These are phyloP conservation scores for Druceiella hillmani DNA, from an alignment of 2,888 invertebrate species.

Conservation along the genomic window DNA sequence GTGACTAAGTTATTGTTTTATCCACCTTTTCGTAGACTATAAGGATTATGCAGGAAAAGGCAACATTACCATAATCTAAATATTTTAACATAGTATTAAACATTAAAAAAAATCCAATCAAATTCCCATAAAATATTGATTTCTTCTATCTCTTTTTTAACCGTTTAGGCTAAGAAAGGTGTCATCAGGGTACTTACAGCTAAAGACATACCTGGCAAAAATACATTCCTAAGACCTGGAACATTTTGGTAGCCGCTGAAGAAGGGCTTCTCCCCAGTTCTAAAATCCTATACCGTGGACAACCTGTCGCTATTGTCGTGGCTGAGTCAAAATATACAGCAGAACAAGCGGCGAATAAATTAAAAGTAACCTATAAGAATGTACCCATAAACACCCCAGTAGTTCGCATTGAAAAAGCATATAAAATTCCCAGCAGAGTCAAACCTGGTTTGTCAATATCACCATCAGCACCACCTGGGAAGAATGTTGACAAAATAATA, in stretches of 20 bases:
- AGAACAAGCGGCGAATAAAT: constrained; percentile 49
- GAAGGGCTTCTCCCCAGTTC: constrained; percentile 52
- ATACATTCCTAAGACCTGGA: constrained; percentile 44
- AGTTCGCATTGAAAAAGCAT: constrained; percentile 36
- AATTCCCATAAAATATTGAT: too few relatives aligned
- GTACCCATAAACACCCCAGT: constrained; percentile 32
- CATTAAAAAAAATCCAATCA: too few relatives aligned
- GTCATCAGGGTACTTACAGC: constrained; percentile 59
- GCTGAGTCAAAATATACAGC: constrained; percentile 55
- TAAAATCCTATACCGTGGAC: constrained; percentile 57
- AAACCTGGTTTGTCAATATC: too few relatives aligned
- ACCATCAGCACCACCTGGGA: too few relatives aligned
- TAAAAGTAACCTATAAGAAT: constrained; percentile 53
- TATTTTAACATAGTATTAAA: too few relatives aligned
- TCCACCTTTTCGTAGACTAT: too few relatives aligned
- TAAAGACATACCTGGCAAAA: constrained; percentile 64
- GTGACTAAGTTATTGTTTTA: too few relatives aligned
- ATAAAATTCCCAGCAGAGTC: too few relatives aligned
- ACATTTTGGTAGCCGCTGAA: constrained; percentile 34
- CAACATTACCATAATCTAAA: too few relatives aligned
- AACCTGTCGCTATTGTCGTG: constrained; percentile 64
- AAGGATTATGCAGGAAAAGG: too few relatives aligned
- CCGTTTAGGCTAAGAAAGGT: constrained; percentile 57
- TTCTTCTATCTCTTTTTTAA: too few relatives aligned
- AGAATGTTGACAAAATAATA: constrained; percentile 37